phyloP scores from a whole-genome alignment of 2,797 vertebrate genomes.

The Cirrhinus molitorella region DNA sequence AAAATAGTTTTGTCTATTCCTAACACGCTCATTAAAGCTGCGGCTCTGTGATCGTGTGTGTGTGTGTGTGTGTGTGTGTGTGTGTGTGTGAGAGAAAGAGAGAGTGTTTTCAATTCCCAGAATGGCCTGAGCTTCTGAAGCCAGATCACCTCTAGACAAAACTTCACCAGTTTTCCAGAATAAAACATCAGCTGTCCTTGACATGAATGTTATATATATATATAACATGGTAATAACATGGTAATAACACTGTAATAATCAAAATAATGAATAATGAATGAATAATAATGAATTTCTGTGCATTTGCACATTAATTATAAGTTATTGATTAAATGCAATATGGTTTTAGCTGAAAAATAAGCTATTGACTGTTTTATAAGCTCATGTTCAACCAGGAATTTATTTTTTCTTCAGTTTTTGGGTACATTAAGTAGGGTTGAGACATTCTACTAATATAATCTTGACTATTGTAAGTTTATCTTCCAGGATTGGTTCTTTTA shows the following conservation, averaged over 20 bases:
- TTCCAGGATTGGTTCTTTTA: background rate
- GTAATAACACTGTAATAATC: background rate
- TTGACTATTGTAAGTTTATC: background rate
- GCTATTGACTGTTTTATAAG: background rate
- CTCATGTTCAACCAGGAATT: background rate
- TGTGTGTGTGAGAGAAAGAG: no score
- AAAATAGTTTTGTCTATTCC: conserved; percentile 48
- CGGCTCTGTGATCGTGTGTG: background rate
- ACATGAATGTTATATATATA: no score
- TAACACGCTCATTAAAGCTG: conserved; percentile 29
- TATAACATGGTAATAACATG: background rate
- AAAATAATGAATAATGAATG: no score
- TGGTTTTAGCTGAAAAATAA: no score
- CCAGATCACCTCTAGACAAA: conserved; percentile 29
- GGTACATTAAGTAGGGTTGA: background rate
- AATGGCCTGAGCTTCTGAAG: conserved; percentile 40
- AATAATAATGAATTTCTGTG: no score
- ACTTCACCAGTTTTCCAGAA: conserved; percentile 20
- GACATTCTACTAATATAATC: background rate
- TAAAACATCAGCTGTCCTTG: conserved; percentile 6
- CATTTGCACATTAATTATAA: background rate
- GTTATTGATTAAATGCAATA: no score
- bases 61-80: conserved; percentile 14
- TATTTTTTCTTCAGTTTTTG: background rate
- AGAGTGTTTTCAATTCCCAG: conserved; percentile 24